A percentile compares a stretch with the other conserved stretches of the same genome.
phyloP scores from a whole-genome alignment of 2,113 vertebrate species.

The Girardinichthys multiradiatus region DNA sequence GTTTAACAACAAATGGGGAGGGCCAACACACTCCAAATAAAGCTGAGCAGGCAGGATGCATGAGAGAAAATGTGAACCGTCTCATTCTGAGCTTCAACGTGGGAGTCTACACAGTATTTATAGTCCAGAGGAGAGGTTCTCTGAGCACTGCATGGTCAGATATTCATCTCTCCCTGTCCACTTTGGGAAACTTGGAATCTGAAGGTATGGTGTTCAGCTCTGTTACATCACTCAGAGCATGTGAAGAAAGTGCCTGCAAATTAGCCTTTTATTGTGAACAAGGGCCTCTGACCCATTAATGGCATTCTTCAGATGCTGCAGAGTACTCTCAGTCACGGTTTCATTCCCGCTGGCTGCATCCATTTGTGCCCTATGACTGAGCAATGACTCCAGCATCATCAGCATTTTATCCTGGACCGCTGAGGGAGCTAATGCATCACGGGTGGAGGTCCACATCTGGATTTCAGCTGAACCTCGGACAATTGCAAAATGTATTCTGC shows the following conservation, averaged over 20 bases:
- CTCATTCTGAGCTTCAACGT: constrained; percentile 26
- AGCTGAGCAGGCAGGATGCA: constrained; percentile 22
- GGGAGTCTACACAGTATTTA: constrained; percentile 42
- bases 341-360: neutral
- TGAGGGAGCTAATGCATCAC: constrained; percentile 24
- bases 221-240: neutral
- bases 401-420: constrained; percentile 6
- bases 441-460: constrained; percentile 18
- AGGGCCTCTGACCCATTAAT: neutral
- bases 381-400: constrained; percentile 10
- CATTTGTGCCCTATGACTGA: constrained; percentile 12
- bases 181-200: neutral
- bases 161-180: constrained; percentile 4
- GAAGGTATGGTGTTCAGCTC: neutral
- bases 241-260: neutral
- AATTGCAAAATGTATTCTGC: no score
- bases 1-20: constrained; percentile 24
- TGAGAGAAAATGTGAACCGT: constrained; percentile 26
- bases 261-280: neutral
- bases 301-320: neutral
- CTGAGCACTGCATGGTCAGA: neutral
- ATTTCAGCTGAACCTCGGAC: neutral
- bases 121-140: constrained; percentile 20
- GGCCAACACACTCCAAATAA: constrained; percentile 13
- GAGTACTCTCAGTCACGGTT: neutral